Percentiles rank a stretch among this genome's conserved stretches.
phyloP scores from a whole-genome alignment of 2,888 invertebrate genomes.

The Galeruca laticollis region DNA sequence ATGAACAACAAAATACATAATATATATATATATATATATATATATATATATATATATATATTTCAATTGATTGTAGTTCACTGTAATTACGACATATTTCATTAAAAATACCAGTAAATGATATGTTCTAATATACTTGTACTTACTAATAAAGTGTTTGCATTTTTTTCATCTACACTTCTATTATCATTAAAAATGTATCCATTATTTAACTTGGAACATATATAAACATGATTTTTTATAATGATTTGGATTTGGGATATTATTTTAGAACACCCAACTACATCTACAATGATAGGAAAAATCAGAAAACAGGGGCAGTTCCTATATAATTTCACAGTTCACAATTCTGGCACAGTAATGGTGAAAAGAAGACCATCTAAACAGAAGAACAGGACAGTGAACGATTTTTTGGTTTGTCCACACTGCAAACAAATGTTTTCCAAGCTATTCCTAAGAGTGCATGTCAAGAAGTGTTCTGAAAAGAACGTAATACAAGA shows the following conservation, averaged over 20 bases:
- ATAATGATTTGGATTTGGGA: not conserved
- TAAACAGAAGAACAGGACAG: slow-evolving; percentile 1
- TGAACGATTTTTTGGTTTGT: not conserved
- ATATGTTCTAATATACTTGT: too few species aligned
- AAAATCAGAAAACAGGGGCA: slow-evolving; percentile 11
- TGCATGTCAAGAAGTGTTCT: slow-evolving; percentile 12
- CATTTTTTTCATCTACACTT: too few species aligned
- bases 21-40: too few species aligned
- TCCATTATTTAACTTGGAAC: not conserved
- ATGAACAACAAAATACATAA: too few species aligned
- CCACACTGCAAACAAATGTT: slow-evolving; percentile 2
- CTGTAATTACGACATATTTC: too few species aligned
- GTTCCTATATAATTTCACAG: not conserved
- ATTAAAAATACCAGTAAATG: too few species aligned
- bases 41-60: too few species aligned
- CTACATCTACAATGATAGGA: not conserved
- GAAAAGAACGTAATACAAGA: not conserved
- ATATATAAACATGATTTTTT: slow-evolving; percentile 4
- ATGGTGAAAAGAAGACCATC: slow-evolving; percentile 8
- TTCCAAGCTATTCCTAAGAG: slow-evolving; percentile 5
- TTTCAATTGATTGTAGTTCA: too few species aligned
- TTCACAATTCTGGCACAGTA: slow-evolving; percentile 4
- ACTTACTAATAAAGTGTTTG: too few species aligned
- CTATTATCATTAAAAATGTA: too few species aligned
- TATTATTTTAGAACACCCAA: slow-evolving; percentile 4